These are phyloP conservation scores for Pipistrellus kuhlii DNA, from an alignment of 2,797 vertebrate genomes.

Conservation along the genomic window DNA sequence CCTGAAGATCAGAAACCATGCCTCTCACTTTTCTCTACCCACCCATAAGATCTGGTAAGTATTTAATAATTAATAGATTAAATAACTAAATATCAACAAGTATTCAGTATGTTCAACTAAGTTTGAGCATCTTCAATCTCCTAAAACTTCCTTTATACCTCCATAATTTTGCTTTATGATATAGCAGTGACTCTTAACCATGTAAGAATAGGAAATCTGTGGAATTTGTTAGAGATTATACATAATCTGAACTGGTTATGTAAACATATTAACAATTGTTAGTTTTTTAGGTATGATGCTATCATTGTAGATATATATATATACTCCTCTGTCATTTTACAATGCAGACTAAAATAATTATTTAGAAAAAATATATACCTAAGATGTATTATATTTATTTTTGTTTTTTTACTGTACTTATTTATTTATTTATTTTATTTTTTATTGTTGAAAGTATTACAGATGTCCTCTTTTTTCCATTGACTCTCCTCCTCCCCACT, in stretches of 20 bases:
- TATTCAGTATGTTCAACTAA: constrained; percentile 4
- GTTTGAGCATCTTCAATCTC: constrained; percentile 18
- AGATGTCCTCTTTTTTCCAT: too few relatives aligned
- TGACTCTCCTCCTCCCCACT: too few relatives aligned
- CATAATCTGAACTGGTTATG: not conserved
- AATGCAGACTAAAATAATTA: constrained; percentile 37
- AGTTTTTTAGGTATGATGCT: constrained; percentile 43
- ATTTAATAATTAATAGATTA: not conserved
- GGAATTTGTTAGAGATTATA: constrained; percentile 34
- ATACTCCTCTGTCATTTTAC: not conserved
- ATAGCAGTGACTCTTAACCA: not conserved
- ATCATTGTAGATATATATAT: not conserved
- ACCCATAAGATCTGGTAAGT: not conserved
- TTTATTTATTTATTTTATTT: too few relatives aligned
- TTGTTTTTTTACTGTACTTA: too few relatives aligned
- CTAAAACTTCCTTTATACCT: not conserved
- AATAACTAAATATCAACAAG: not conserved
- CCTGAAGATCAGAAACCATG: not conserved
- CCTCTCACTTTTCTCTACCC: not conserved
- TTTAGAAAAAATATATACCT: constrained; percentile 13
- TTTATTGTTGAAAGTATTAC: too few relatives aligned
- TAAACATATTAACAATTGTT: constrained; percentile 49
- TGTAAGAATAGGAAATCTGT: not conserved
- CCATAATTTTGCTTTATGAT: not conserved
- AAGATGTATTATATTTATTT: not conserved